A percentile compares a stretch with the other conserved stretches of the same genome.
Conservation (phyloP, 2,797 vertebrate genomes). For the Delichon dasypus region DNA sequence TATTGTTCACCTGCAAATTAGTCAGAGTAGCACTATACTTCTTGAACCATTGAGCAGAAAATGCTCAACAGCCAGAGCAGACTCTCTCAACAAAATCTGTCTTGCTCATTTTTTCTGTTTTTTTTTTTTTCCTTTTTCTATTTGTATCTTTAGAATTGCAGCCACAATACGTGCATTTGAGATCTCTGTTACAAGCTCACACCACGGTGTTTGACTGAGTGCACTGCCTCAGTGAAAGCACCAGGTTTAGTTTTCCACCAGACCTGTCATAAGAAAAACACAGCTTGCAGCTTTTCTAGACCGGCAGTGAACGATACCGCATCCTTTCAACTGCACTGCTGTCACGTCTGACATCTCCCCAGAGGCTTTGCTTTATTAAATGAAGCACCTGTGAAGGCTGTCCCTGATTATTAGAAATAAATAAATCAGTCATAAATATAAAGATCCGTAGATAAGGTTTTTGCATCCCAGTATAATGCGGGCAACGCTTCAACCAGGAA, state of each 20-base stretch:
- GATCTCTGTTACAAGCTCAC: background rate
- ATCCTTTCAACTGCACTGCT: background rate
- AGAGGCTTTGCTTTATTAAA: background rate
- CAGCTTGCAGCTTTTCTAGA: background rate
- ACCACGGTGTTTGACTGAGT: background rate
- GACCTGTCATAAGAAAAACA: background rate
- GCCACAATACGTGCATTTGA: background rate
- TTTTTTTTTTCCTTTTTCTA: background rate
- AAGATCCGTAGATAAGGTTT: background rate
- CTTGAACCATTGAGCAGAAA: background rate
- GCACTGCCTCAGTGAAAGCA: background rate
- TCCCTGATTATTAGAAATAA: background rate
- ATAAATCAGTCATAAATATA: background rate
- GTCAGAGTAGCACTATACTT: background rate
- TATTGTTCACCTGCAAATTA: background rate
- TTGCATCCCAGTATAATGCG: background rate
- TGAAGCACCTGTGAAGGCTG: background rate
- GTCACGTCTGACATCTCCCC: background rate
- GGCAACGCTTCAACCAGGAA: background rate
- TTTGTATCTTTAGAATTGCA: background rate
- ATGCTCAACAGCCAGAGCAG: background rate
- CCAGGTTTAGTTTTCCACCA: background rate
- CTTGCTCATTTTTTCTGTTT: fast-evolving
- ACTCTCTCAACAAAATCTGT: background rate
- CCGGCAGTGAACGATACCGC: background rate